Percentiles rank a stretch among this genome's conserved stretches.
These are phyloP conservation scores for Acanthopleura granulata DNA, from an alignment of 2,888 invertebrate species.

Conservation along the genomic window DNA sequence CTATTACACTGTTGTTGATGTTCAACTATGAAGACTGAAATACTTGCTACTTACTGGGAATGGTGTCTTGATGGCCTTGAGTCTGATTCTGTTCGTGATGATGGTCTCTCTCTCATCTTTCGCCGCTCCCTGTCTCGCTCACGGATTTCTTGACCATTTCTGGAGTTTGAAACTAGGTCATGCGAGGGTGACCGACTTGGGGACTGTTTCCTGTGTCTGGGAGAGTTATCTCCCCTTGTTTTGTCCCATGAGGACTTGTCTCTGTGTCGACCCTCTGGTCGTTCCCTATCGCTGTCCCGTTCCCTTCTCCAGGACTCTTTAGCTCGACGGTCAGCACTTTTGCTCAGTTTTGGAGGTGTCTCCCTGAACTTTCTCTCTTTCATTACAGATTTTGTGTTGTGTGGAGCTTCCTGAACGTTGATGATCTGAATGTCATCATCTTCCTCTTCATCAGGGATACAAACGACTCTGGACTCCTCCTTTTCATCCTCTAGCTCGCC, in stretches of 20 bases:
- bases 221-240: not conserved
- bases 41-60: not conserved
- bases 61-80: not conserved
- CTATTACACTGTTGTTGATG: too few relatives aligned
- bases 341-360: not conserved
- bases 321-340: not conserved
- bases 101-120: conserved; percentile 21
- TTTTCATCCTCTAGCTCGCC: conserved; percentile 39
- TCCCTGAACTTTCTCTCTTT: not conserved
- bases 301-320: conserved; percentile 24
- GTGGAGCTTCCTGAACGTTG: conserved; percentile 21
- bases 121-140: conserved; percentile 31
- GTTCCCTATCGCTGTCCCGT: conserved; percentile 22
- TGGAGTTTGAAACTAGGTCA: not conserved
- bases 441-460: conserved; percentile 20
- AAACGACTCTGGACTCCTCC: conserved; percentile 25
- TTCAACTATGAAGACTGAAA: too few relatives aligned
- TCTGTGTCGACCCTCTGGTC: conserved; percentile 19
- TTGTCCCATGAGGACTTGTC: not conserved
- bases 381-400: not conserved
- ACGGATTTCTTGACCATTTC: conserved; percentile 22
- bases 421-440: conserved; percentile 27
- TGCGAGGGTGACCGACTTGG: not conserved
- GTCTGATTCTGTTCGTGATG: not conserved
- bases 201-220: conserved; percentile 3